Percentiles rank a stretch among this genome's conserved stretches.
These are phyloP conservation scores for Rugalucina vietnamica DNA, from an alignment of 2,888 invertebrate species.

Conservation along the genomic window DNA sequence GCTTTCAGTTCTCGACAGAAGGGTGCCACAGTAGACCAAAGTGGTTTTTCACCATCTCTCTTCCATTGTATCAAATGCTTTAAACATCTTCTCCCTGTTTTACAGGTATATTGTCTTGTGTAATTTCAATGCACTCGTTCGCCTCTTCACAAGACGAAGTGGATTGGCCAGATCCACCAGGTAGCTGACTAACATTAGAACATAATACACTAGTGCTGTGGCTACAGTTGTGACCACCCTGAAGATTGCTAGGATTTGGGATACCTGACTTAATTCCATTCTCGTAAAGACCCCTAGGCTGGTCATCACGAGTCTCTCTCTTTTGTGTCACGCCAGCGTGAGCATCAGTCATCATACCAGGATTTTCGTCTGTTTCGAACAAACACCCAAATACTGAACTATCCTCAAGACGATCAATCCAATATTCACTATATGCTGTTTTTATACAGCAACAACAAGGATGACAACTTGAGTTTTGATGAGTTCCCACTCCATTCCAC, in stretches of 20 bases:
- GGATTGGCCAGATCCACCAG: too few species aligned
- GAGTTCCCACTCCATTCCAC: too few species aligned
- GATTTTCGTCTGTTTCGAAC: background rate
- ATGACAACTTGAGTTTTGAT: too few species aligned
- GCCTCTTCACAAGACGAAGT: too few species aligned
- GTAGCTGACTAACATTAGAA: too few species aligned
- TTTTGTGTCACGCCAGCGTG: too few species aligned
- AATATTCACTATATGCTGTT: background rate
- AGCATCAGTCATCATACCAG: background rate
- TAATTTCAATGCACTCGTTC: background rate
- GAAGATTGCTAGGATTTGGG: background rate
- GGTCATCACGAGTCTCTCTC: background rate
- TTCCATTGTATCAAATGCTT: background rate
- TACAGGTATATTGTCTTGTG: background rate
- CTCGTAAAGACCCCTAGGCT: background rate
- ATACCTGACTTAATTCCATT: background rate
- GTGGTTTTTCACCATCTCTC: constrained; percentile 12
- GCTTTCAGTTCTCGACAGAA: constrained; percentile 6
- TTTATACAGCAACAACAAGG: background rate
- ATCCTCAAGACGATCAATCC: background rate
- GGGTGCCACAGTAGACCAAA: constrained; percentile 17
- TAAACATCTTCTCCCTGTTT: constrained; percentile 13
- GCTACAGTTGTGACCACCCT: too few species aligned
- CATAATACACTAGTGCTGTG: too few species aligned
- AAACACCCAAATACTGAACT: background rate